Base-by-base conservation (phyloP, 2,888 invertebrate species). In the Parascotia fuliginaria region DNA sequence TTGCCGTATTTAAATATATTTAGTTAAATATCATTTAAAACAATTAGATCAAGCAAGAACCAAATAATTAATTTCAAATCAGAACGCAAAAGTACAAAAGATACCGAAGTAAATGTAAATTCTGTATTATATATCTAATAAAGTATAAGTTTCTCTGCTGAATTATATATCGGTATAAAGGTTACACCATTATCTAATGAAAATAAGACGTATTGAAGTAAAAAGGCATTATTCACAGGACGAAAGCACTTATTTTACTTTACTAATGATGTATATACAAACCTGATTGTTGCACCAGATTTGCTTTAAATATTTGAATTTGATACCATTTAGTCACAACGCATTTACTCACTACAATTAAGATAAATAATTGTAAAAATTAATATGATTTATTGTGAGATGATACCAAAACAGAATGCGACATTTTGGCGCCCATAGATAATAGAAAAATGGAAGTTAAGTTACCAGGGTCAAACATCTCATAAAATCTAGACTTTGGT, bases 331-430 rank as follows among this genome's bases (percentile, higher is more conserved):
- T 65, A 68, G 39, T 45, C 66, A 68, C 69, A 70, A 60, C 63
- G 55, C 58, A 58, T 65, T 64, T 69, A 75, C 65, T 53, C 59
- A 61, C 29, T 65, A 69, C 75, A 79, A 69, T 74, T 78, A 77
- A 78, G 65, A 71, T 77, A 78, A 79, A n/a, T n/a, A 81, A 74
- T 79, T 78, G 73, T 59, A 66, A 77, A 83, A 83, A 82, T 80
- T 82, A 77, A 81, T 83, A 84, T 83, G 65, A 78, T 87, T 79
- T 82, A 83, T 75, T 81, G 72, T 75, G 75, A 81, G 78, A 83
- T 70, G 77, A 84, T 83, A 89, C 87, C 87, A 90, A 89, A 91
- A 91, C 91, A 91, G 84, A 84, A 80, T 83, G 82, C 90, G 89
- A 90, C 91, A 91, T 90, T 88, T 89, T 89, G 81, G 70, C 67